A percentile compares a stretch with the other conserved stretches of the same genome.
Evolutionary conservation across 2,113 vertebrate species (phyloP).

Genomic region (Notothenia coriiceps): DNA sequence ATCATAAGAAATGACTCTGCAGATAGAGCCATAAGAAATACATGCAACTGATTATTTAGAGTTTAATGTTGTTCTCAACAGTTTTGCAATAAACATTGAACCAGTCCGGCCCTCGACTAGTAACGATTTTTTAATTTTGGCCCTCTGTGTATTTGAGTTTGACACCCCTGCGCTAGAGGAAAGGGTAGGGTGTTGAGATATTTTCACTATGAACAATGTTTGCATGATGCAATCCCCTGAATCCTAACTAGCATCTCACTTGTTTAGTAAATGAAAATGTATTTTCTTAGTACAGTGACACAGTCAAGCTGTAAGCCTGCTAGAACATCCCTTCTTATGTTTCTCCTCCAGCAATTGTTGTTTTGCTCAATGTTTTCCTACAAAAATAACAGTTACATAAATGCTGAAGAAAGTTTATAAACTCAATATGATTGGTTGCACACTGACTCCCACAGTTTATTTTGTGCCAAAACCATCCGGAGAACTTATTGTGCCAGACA

Average conservation of each 20-base stretch:
- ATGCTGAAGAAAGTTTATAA: neutral
- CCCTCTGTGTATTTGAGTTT: too few species aligned
- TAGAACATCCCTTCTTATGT: neutral
- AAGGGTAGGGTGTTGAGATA: neutral
- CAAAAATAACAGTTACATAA: neutral
- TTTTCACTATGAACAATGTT: neutral
- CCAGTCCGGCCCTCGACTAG: too few species aligned
- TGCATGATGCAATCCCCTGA: neutral
- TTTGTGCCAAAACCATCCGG: conserved; percentile 1
- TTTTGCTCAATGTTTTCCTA: neutral
- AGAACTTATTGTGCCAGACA: neutral
- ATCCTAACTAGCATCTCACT: too few species aligned
- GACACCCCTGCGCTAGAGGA: too few species aligned
- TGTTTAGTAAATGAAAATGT: too few species aligned
- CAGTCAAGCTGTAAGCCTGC: neutral
- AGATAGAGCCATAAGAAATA: too few species aligned
- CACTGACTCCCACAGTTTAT: neutral
- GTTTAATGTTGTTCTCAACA: too few species aligned
- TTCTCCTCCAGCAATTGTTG: neutral
- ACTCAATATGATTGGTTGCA: neutral
- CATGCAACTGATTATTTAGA: too few species aligned
- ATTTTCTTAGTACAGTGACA: too few species aligned
- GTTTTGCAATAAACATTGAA: too few species aligned
- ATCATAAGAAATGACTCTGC: too few species aligned
- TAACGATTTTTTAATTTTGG: too few species aligned